phyloP scores from a whole-genome alignment of 2,113 vertebrate genomes.

The Callospermophilus lateralis region DNA sequence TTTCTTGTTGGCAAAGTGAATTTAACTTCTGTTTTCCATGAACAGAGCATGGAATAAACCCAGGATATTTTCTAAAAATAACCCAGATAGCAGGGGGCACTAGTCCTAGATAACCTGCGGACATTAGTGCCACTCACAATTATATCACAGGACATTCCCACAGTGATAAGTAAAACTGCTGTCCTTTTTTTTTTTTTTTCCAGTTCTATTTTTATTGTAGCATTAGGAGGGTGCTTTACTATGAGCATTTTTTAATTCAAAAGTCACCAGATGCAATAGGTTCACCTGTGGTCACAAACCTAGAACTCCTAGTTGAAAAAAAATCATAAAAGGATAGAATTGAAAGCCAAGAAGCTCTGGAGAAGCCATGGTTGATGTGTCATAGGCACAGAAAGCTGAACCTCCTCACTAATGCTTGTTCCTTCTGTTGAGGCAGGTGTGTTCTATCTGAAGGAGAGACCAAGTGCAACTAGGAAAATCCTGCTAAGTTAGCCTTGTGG shows the following conservation, averaged over 20 bases:
- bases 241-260: neutral
- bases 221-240: neutral
- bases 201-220: neutral
- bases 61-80: slow-evolving; percentile 27
- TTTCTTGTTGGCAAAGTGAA: neutral
- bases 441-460: neutral
- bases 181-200: neutral
- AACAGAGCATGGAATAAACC: neutral
- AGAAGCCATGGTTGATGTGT: neutral
- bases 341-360: neutral
- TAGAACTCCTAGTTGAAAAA: neutral
- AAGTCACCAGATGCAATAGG: neutral
- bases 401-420: neutral
- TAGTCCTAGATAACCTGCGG: neutral
- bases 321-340: neutral
- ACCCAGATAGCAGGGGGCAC: neutral
- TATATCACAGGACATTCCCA: neutral
- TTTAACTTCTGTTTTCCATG: neutral
- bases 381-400: neutral
- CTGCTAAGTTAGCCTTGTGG: neutral
- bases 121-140: neutral
- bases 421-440: neutral
- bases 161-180: neutral
- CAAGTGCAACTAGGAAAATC: neutral
- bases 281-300: neutral